Conservation (phyloP, 64 coral and sea anemone species). For the Acropora tenuis region DNA sequence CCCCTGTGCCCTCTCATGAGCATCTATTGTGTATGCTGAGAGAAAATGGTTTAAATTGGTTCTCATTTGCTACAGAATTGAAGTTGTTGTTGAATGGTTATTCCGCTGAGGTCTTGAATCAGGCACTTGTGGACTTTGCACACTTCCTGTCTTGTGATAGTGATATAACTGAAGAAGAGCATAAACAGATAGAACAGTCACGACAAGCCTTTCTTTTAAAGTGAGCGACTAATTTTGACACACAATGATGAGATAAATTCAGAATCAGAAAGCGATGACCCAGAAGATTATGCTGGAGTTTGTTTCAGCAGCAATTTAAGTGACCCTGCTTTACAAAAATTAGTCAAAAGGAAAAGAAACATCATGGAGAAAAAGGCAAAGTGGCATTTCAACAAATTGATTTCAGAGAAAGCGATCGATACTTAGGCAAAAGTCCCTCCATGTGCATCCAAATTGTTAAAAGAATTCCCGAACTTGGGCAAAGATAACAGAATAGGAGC, state of each 20-base stretch:
- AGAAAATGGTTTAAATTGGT: slow-evolving; percentile 58
- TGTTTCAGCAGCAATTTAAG: not conserved
- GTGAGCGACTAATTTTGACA: slow-evolving; percentile 7
- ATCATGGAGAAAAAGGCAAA: slow-evolving; percentile 41
- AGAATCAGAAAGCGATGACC: slow-evolving; percentile 53
- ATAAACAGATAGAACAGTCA: slow-evolving; percentile 50
- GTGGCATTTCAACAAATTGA: not conserved
- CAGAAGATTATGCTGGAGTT: slow-evolving; percentile 17
- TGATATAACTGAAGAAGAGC: slow-evolving; percentile 44
- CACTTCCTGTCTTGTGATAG: slow-evolving; percentile 27
- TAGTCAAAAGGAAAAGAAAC: slow-evolving; percentile 17
- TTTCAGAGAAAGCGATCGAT: slow-evolving; percentile 3
- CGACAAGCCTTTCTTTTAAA: slow-evolving; percentile 39
- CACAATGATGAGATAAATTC: not conserved
- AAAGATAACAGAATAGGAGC: not conserved
- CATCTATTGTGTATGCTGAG: slow-evolving; percentile 44
- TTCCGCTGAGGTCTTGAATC: slow-evolving; percentile 34
- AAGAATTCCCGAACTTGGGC: slow-evolving; percentile 43
- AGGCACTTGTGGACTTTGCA: slow-evolving; percentile 52
- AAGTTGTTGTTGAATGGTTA: slow-evolving; percentile 10
- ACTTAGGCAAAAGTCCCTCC: slow-evolving; percentile 21
- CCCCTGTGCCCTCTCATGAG: slow-evolving; percentile 25
- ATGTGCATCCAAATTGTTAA: slow-evolving; percentile 4
- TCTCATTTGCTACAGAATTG: slow-evolving; percentile 51
- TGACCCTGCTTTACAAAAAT: not conserved